These are phyloP conservation scores for Drosophila peninsularis DNA, from an alignment of 2,888 invertebrate species.

Conservation along the genomic window DNA sequence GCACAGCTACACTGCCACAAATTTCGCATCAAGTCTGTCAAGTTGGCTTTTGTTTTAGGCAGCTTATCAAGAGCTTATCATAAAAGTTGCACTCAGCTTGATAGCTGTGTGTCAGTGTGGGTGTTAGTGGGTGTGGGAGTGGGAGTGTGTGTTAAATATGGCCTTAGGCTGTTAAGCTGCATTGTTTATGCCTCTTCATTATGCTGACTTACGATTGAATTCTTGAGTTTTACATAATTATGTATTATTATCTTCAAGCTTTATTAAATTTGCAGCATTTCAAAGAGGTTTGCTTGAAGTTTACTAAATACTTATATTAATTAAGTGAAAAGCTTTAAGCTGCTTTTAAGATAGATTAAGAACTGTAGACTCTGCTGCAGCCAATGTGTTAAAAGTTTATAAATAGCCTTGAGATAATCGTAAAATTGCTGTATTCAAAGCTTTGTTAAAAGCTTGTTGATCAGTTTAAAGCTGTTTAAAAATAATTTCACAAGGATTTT, in stretches of 20 bases:
- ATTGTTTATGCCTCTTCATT: constrained; percentile 3
- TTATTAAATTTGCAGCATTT: neutral
- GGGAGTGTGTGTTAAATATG: constrained; percentile 1
- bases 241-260: neutral
- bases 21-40: neutral
- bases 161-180: neutral
- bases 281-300: neutral
- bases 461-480: neutral
- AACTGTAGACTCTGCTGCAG: neutral
- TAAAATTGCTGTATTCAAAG: neutral
- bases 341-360: neutral
- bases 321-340: neutral
- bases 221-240: neutral
- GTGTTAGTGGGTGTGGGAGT: neutral
- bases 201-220: neutral
- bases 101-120: neutral
- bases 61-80: constrained; percentile 2
- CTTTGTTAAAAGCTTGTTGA: neutral
- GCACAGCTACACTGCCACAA: constrained; percentile 7
- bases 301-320: neutral
- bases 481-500: neutral
- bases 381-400: neutral
- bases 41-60: too few relatives aligned
- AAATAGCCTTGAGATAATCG: neutral
- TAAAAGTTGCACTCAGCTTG: neutral